phyloP scores from a whole-genome alignment of 2,888 invertebrate species.

The Stenodera caucasica region DNA sequence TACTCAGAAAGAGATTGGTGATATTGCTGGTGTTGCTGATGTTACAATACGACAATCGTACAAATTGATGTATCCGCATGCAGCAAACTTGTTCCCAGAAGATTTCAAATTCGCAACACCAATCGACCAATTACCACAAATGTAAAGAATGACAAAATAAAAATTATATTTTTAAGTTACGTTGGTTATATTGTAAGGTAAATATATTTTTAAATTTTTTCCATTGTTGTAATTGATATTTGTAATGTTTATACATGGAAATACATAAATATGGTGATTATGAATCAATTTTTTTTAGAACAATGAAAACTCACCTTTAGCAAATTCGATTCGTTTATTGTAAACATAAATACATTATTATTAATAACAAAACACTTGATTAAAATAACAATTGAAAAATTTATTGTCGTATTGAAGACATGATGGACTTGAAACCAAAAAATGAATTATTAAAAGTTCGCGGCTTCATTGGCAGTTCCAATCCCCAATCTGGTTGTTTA shows the following conservation, averaged over 20 bases:
- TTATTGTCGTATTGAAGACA: neutral
- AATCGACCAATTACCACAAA: slow-evolving; percentile 89
- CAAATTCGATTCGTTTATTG: neutral
- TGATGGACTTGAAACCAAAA: slow-evolving; percentile 41
- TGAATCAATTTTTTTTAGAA: neutral
- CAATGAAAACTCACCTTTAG: neutral
- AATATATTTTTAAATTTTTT: neutral
- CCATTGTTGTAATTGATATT: neutral
- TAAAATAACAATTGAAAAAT: neutral
- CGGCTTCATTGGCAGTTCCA: slow-evolving; percentile 45
- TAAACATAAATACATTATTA: neutral
- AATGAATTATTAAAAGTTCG: slow-evolving; percentile 47
- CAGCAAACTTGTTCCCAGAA: slow-evolving; percentile 88
- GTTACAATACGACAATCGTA: slow-evolving; percentile 97
- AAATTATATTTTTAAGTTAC: neutral
- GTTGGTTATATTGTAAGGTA: neutral
- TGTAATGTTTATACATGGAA: neutral
- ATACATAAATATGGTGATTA: neutral
- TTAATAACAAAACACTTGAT: neutral
- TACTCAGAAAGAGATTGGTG: slow-evolving; percentile 97
- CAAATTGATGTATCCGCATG: slow-evolving; percentile 95
- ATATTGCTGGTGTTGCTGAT: slow-evolving; percentile 97
- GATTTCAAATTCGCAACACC: slow-evolving; percentile 96
- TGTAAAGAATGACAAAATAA: slow-evolving; percentile 56
- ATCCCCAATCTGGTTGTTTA: slow-evolving; percentile 50